phyloP scores from a whole-genome alignment of 2,888 invertebrate species.

The Lasioglossum malachurum region DNA sequence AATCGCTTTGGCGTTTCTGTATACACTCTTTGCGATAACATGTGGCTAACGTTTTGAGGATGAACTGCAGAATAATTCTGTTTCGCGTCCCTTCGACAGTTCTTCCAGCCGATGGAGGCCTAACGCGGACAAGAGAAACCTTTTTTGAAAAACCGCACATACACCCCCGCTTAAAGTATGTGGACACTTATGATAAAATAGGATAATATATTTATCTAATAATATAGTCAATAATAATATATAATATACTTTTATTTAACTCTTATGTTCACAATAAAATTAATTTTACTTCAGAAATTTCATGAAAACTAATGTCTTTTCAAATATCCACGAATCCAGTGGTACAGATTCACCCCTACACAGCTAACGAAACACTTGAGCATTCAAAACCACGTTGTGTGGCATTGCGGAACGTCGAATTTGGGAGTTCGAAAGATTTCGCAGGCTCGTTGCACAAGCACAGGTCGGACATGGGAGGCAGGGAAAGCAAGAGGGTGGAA shows the following conservation, averaged over 20 bases:
- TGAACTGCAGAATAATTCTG: neutral
- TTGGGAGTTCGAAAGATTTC: constrained; percentile 9
- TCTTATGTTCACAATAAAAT: neutral
- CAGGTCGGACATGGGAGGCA: constrained; percentile 11
- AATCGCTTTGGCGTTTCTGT: constrained; percentile 46
- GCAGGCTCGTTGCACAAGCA: constrained; percentile 11
- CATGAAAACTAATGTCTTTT: neutral
- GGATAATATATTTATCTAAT: too few relatives aligned
- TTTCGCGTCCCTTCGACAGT: neutral
- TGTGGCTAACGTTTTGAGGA: constrained; percentile 9
- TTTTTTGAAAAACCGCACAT: too few relatives aligned
- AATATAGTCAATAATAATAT: too few relatives aligned
- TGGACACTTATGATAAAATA: too few relatives aligned
- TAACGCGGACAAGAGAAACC: neutral
- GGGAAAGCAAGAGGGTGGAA: neutral
- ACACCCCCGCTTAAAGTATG: too few relatives aligned
- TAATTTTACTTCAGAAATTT: neutral
- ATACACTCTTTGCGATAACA: neutral
- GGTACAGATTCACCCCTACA: neutral
- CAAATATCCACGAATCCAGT: neutral
- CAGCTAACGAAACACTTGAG: neutral
- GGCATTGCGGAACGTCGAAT: neutral
- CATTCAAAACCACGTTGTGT: neutral
- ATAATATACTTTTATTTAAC: too few relatives aligned
- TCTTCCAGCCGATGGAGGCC: neutral